phyloP scores from a whole-genome alignment of 1,140 invertebrate genomes.

The Hestina assimilis region DNA sequence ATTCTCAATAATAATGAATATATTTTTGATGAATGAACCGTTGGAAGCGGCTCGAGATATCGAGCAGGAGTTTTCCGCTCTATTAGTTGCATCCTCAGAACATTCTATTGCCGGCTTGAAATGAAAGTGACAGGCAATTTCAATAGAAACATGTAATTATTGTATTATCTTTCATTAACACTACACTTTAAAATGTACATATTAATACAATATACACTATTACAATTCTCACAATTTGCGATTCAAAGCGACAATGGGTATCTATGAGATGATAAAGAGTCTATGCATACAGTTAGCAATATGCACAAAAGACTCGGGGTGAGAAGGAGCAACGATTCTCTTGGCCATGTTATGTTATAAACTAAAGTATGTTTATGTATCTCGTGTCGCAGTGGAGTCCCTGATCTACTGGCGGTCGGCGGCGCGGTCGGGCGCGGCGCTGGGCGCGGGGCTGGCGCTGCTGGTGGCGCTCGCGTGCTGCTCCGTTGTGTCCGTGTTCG shows the following conservation, averaged over 20 bases:
- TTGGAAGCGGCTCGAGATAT: no score
- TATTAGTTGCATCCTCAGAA: not conserved
- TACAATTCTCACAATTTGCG: no score
- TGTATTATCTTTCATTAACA: not conserved
- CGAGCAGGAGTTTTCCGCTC: no score
- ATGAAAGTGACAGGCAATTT: constrained; percentile 2
- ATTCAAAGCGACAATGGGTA: no score
- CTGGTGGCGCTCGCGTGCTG: constrained; percentile 95
- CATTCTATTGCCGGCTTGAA: not conserved
- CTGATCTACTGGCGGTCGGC: constrained; percentile 98
- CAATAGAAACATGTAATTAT: not conserved
- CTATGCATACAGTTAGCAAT: no score
- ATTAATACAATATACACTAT: no score
- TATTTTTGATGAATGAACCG: no score
- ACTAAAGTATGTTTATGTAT: not conserved
- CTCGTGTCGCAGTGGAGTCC: constrained; percentile 91
- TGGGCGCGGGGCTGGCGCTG: constrained; percentile 90
- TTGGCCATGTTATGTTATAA: no score
- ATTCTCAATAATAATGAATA: no score
- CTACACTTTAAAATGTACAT: not conserved
- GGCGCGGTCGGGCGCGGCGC: constrained; percentile 94
- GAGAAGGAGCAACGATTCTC: no score
- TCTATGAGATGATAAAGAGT: no score
- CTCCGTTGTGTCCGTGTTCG: constrained; percentile 96
- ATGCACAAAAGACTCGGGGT: no score